Evolutionary conservation across 2,888 invertebrate species (phyloP), one percentile per base, ranked within the genome.

Genomic region (Nomada ferruginata): DNA sequence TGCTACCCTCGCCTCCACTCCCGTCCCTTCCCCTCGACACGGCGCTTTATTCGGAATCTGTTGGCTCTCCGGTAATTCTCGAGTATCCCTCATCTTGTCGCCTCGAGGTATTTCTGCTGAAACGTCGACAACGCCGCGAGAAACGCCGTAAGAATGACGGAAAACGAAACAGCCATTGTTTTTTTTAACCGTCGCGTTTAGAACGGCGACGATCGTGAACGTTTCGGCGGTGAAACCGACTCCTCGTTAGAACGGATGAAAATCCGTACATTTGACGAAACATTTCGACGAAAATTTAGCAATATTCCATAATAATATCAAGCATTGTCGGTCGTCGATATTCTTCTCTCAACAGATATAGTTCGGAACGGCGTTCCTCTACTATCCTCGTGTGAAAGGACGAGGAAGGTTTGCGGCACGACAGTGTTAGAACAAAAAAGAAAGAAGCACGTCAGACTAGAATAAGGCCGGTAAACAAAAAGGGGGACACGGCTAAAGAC

Each of bases 41-140:
- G n/a, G 42, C 29, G 76, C 59, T 76, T 79, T 77, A 77, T 65
- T 78, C 79, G 78, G 29, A 79, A 79, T 78, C 79, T 44, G 64
- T 53, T 65, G 20, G 64, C 44, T 52, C 11, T 42, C 11, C 20
- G 59, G 79, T 78, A 78, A 79, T 70, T 64, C 70, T 36, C 59
- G 47, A 52, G 79, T 36, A 79, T 78, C 64, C 44, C 78, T 78
- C 79, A 60, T 65, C 70, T 53, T 47, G 79, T 64, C 79, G 59
- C 66, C 69, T 23, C 29, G 11, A 77, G 63, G 79, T 59, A 44
- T 69, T 70, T 18, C 26, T 15, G 29, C 36, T 7, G 69, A 52
- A 59, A 20, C 50, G 78, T 79, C 63, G 77, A 77, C 78, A 52
- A 10, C 23, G 42, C 47, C 13, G 36, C 29, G 55, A 23, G 47